Evolutionary conservation across 2,888 invertebrate species (phyloP).

Genomic region (Alcis repandata): DNA sequence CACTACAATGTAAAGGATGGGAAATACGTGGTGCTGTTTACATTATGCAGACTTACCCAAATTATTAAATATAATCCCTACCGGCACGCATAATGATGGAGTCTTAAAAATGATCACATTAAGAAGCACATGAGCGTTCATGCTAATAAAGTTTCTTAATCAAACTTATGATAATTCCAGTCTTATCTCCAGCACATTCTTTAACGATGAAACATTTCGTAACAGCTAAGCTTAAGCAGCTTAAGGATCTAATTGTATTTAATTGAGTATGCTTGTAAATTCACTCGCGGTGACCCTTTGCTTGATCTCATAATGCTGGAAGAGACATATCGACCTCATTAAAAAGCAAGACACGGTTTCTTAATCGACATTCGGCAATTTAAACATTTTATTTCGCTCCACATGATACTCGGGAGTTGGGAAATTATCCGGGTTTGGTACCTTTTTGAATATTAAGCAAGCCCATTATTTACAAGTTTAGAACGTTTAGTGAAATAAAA

Average conservation of each 20-base stretch:
- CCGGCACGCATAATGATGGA: conserved; percentile 36
- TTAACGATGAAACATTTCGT: conserved; percentile 49
- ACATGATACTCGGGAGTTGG: conserved; percentile 54
- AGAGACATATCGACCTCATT: conserved; percentile 80
- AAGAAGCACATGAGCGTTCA: conserved; percentile 41
- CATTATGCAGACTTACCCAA: conserved; percentile 26
- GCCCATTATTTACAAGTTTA: conserved; percentile 27
- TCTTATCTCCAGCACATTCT: conserved; percentile 43
- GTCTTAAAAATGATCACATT: conserved; percentile 41
- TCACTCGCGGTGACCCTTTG: conserved; percentile 76
- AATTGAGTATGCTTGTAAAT: conserved; percentile 82
- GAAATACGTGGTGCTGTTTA: background rate
- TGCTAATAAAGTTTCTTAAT: conserved; percentile 42
- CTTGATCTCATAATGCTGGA: conserved; percentile 79
- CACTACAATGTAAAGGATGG: too few relatives aligned
- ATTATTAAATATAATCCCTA: conserved; percentile 41
- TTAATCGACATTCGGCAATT: conserved; percentile 75
- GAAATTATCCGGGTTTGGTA: conserved; percentile 51
- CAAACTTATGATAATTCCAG: conserved; percentile 46
- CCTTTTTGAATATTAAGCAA: conserved; percentile 52
- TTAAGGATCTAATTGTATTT: conserved; percentile 67
- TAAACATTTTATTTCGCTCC: conserved; percentile 67
- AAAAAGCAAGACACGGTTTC: conserved; percentile 70
- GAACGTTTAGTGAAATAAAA: conserved; percentile 19
- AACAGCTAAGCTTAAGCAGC: conserved; percentile 54